Evolutionary conservation across 2,113 vertebrate genomes (phyloP).

Genomic region (Rousettus leschenaultii): DNA sequence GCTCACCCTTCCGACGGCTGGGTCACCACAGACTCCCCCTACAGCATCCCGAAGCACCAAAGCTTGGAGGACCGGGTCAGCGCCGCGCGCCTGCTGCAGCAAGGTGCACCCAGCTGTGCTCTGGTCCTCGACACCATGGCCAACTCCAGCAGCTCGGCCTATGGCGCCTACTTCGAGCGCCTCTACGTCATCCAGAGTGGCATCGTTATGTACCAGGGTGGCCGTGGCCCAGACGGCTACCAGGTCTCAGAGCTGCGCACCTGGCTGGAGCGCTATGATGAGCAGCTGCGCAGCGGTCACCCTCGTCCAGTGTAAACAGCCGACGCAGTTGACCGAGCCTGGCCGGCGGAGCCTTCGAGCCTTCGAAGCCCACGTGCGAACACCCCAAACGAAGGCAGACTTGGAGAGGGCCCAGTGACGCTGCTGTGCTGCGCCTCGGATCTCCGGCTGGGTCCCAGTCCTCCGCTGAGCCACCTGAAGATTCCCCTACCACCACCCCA

Average conservation of each 20-base stretch:
- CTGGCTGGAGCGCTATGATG: constrained; percentile 93
- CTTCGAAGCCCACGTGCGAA: constrained; percentile 16
- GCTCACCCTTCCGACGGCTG: constrained; percentile 98
- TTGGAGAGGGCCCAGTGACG: neutral
- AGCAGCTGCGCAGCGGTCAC: constrained; percentile 80
- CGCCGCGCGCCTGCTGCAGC: constrained; percentile 91
- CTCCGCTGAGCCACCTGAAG: neutral
- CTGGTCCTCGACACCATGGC: constrained; percentile 97
- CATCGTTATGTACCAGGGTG: constrained; percentile 95
- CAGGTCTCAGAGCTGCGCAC: constrained; percentile 94
- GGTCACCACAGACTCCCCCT: constrained; percentile 97
- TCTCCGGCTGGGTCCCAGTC: neutral
- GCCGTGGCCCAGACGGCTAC: constrained; percentile 96
- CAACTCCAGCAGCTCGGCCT: constrained; percentile 96
- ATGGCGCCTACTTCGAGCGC: constrained; percentile 99
- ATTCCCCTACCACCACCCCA: neutral
- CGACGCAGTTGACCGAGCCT: neutral
- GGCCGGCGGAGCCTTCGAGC: neutral
- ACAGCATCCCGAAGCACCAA: constrained; percentile 95
- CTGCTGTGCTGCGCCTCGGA: neutral
- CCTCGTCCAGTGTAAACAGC: constrained; percentile 78
- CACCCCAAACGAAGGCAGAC: neutral
- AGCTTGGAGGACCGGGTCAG: constrained; percentile 94
- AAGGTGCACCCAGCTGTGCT: constrained; percentile 87
- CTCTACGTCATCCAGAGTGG: constrained; percentile 94